Conservation (phyloP, 2,888 invertebrate genomes). For the Tortricodes alternella region DNA sequence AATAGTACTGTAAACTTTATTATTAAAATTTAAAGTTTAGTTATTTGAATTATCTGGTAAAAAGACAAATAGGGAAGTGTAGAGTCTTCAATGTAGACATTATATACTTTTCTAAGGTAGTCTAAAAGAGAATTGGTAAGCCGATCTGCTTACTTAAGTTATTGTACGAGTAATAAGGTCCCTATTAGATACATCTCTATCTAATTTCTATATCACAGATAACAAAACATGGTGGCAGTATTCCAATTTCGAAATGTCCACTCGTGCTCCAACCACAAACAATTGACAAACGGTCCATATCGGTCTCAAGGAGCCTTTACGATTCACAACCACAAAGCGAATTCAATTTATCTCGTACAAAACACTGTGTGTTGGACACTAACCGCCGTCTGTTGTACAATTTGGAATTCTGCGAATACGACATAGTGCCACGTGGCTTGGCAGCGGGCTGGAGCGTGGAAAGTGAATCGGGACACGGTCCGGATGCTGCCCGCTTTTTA, state of each 20-base stretch:
- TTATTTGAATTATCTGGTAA: too few species aligned
- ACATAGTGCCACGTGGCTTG: neutral
- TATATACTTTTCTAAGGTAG: too few species aligned
- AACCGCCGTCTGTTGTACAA: neutral
- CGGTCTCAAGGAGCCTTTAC: conserved; percentile 17
- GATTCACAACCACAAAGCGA: neutral
- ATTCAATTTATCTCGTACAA: conserved; percentile 18
- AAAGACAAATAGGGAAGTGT: too few species aligned
- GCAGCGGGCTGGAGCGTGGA: neutral
- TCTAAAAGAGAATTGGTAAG: too few species aligned
- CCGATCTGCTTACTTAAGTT: too few species aligned
- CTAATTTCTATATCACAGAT: too few species aligned
- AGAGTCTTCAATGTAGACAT: too few species aligned
- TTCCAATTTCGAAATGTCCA: conserved; percentile 16
- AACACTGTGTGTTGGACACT: neutral
- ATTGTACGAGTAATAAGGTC: too few species aligned
- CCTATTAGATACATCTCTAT: too few species aligned
- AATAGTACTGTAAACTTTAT: too few species aligned
- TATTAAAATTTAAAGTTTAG: too few species aligned
- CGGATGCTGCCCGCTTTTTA: conserved; percentile 15
- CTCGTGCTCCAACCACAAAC: neutral
- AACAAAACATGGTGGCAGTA: neutral
- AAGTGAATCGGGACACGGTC: conserved; percentile 19
- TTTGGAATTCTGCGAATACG: neutral
- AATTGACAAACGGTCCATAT: conserved; percentile 19